These are phyloP conservation scores for Drosophila elegans DNA, from an alignment of 1,140 invertebrate species.

Conservation along the genomic window DNA sequence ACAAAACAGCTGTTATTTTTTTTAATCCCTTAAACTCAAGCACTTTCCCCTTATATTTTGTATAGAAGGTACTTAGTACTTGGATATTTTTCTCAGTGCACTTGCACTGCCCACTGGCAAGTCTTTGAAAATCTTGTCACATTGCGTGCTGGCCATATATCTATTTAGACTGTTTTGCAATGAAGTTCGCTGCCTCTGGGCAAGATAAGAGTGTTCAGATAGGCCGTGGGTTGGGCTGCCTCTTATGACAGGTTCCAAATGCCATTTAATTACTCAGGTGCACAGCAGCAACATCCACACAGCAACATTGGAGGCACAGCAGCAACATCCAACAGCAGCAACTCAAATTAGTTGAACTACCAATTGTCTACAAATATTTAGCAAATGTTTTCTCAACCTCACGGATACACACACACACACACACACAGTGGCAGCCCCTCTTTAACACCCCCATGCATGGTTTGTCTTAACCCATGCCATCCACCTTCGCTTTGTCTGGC, in stretches of 20 bases:
- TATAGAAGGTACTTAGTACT: too few species aligned
- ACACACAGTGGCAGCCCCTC: conserved; percentile 10
- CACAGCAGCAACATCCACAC: conserved; percentile 24
- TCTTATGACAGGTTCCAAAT: conserved; percentile 55
- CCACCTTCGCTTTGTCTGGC: conserved; percentile 60
- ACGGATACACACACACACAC: conserved; percentile 6
- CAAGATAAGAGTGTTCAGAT: conserved; percentile 68
- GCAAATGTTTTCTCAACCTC: conserved; percentile 67
- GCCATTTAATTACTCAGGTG: conserved; percentile 77
- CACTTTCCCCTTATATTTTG: too few species aligned
- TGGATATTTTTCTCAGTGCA: conserved; percentile 13
- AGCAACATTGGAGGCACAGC: conserved; percentile 16
- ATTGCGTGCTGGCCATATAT: conserved; percentile 60
- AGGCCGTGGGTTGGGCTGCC: conserved; percentile 48
- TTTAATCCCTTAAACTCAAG: too few species aligned
- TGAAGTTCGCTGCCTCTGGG: conserved; percentile 82
- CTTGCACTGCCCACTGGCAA: conserved; percentile 31
- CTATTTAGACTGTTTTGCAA: conserved; percentile 58
- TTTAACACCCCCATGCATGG: conserved; percentile 32
- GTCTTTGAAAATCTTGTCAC: conserved; percentile 60
- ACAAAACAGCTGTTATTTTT: too few species aligned
- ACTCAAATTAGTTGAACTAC: conserved; percentile 80
- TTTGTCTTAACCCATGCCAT: conserved; percentile 5
- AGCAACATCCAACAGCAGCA: conserved; percentile 30
- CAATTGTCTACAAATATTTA: conserved; percentile 83